A percentile compares a stretch with the other conserved stretches of the same genome.
These are phyloP conservation scores for Cheilosia vernalis DNA, from an alignment of 2,888 invertebrate species.

Conservation along the genomic window DNA sequence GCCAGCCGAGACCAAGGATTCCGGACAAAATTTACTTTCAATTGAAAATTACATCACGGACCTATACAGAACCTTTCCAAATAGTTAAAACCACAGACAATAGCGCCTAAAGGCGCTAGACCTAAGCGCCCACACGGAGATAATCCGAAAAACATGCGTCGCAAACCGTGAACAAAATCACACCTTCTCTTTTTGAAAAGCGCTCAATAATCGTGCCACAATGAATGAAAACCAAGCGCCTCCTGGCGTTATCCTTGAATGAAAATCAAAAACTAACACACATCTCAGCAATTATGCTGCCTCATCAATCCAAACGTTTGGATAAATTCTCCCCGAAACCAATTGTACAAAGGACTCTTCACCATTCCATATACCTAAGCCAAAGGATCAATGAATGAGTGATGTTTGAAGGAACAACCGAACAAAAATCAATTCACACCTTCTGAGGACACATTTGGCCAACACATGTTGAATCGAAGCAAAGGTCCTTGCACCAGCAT, in stretches of 20 bases:
- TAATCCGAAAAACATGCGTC: conserved; percentile 49
- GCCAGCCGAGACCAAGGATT: no score
- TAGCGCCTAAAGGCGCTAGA: conserved; percentile 25
- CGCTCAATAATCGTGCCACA: conserved; percentile 24
- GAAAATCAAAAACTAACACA: conserved; percentile 34
- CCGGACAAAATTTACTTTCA: no score
- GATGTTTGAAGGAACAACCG: conserved; percentile 16
- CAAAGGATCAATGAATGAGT: conserved; percentile 67
- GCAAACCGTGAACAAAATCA: conserved; percentile 9
- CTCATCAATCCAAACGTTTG: conserved; percentile 19
- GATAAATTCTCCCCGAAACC: conserved; percentile 36
- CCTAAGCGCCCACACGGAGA: conserved; percentile 18
- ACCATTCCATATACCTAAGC: background rate
- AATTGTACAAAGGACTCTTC: conserved; percentile 14
- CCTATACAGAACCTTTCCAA: background rate
- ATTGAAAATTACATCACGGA: background rate
- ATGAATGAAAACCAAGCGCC: conserved; percentile 57
- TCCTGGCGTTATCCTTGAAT: conserved; percentile 63
- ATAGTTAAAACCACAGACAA: background rate
- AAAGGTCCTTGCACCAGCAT: conserved; percentile 76
- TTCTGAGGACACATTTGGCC: conserved; percentile 80
- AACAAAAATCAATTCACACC: conserved; percentile 72
- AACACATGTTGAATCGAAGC: conserved; percentile 81
- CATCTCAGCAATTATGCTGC: conserved; percentile 23
- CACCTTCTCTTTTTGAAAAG: conserved; percentile 29